A percentile compares a stretch with the other conserved stretches of the same genome.
phyloP scores from a whole-genome alignment of 2,113 vertebrate species.

The Elephas maximus region DNA sequence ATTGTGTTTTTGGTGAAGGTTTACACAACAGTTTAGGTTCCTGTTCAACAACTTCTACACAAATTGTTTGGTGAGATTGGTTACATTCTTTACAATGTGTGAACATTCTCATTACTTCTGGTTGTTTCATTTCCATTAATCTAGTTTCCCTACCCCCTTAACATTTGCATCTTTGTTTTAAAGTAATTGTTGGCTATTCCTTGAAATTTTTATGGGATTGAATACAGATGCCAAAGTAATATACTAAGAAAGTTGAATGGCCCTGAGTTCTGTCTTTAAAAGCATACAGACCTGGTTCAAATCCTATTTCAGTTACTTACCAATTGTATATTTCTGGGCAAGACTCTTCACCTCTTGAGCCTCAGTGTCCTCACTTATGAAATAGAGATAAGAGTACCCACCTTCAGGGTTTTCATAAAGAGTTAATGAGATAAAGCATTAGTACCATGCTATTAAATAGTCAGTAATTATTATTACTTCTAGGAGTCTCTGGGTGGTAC shows the following conservation, averaged over 20 bases:
- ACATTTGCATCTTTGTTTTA: neutral
- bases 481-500: no score
- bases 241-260: neutral
- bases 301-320: neutral
- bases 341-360: neutral
- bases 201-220: conserved; percentile 30
- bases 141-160: neutral
- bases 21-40: neutral
- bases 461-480: neutral
- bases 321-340: neutral
- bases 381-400: neutral
- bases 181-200: neutral
- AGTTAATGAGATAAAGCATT: neutral
- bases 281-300: neutral
- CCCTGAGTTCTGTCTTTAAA: neutral
- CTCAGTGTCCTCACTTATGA: neutral
- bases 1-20: neutral
- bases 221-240: neutral
- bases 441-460: neutral
- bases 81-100: neutral
- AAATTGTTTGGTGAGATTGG: neutral
- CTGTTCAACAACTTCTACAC: neutral
- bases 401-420: neutral
- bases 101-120: neutral
- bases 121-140: neutral